These are phyloP conservation scores for Syrmaticus mikado DNA, from an alignment of 2,113 vertebrate species.

Conservation along the genomic window DNA sequence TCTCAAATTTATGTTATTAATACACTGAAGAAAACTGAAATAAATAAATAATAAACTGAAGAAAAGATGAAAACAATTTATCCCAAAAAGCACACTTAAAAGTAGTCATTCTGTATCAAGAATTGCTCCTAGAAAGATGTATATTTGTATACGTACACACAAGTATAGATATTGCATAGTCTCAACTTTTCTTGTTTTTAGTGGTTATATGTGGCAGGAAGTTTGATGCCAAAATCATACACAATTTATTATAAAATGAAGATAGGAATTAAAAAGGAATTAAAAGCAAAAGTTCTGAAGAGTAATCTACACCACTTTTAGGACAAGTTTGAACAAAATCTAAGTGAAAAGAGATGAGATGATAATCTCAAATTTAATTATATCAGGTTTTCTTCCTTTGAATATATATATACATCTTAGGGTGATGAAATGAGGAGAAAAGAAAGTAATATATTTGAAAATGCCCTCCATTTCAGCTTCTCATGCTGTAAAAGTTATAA, in stretches of 20 bases:
- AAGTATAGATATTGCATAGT: background rate
- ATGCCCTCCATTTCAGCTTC: background rate
- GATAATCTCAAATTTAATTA: background rate
- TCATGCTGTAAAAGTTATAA: background rate
- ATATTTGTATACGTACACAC: background rate
- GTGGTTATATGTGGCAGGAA: background rate
- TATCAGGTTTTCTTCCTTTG: background rate
- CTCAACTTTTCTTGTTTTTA: background rate
- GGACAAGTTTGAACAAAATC: background rate
- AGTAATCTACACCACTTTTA: background rate
- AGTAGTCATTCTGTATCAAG: background rate
- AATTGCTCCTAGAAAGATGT: background rate
- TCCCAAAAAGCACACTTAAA: background rate
- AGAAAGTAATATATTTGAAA: background rate
- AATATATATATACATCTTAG: background rate
- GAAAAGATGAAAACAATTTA: background rate
- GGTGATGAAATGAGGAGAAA: background rate
- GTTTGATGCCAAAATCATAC: background rate
- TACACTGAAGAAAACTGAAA: too few relatives aligned
- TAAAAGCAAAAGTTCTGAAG: background rate
- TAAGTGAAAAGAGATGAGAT: background rate
- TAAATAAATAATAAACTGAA: too few relatives aligned
- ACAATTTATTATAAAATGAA: background rate
- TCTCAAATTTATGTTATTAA: background rate
- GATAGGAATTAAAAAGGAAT: background rate